Evolutionary conservation across 2,797 vertebrate species (phyloP).

Genomic region (Nothura maculosa): DNA sequence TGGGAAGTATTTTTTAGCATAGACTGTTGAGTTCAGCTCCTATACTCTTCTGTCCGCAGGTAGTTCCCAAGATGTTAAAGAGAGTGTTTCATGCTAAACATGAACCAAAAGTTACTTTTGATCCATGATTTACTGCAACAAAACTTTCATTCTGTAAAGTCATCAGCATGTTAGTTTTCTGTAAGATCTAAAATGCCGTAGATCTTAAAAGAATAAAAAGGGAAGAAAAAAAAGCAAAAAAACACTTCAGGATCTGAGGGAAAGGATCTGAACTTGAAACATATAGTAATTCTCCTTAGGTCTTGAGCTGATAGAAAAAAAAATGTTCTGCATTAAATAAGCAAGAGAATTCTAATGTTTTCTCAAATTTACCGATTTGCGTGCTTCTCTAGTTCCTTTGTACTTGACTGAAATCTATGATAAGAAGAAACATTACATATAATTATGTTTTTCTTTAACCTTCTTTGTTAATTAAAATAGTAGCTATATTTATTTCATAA

Average conservation of each 20-base stretch:
- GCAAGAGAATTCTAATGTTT: constrained; percentile 47
- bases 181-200: constrained; percentile 10
- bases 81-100: not conserved
- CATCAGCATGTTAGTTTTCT: constrained; percentile 2
- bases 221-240: not conserved
- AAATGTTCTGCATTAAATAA: constrained; percentile 43
- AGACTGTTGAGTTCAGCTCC: not conserved
- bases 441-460: constrained; percentile 69
- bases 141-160: constrained; percentile 15
- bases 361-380: constrained; percentile 41
- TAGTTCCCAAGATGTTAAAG: not conserved
- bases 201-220: not conserved
- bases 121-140: constrained; percentile 25
- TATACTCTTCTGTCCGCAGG: not conserved
- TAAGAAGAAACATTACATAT: constrained; percentile 54
- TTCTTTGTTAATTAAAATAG: constrained; percentile 71
- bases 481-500: constrained; percentile 29
- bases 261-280: constrained; percentile 23
- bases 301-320: not conserved
- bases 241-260: not conserved
- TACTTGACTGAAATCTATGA: constrained; percentile 64
- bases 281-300: not conserved
- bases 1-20: not conserved
- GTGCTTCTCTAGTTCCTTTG: constrained; percentile 42
- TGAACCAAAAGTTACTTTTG: constrained; percentile 24